Conservation (phyloP, 2,797 vertebrate species). For the Sternarchorhynchus goeldii region DNA sequence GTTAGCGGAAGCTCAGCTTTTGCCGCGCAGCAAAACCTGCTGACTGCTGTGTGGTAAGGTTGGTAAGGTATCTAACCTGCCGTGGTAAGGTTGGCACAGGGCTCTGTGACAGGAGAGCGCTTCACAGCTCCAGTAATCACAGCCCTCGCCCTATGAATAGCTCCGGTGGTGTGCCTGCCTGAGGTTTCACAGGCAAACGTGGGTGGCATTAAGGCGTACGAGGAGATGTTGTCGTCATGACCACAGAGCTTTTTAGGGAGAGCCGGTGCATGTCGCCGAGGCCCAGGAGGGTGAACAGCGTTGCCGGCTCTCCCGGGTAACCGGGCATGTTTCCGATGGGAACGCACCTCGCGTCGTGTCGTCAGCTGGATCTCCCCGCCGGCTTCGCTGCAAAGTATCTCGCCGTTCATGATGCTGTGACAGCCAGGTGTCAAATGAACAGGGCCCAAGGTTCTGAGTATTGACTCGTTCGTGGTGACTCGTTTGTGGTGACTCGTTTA, state of each 20-base stretch:
- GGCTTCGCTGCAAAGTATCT: background rate
- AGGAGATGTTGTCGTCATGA: slow-evolving; percentile 17
- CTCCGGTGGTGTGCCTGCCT: slow-evolving; percentile 17
- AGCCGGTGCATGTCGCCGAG: background rate
- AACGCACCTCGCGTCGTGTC: background rate
- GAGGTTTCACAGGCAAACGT: slow-evolving; percentile 18
- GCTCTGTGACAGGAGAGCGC: slow-evolving; percentile 21
- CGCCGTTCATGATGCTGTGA: slow-evolving; percentile 6
- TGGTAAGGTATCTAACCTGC: background rate
- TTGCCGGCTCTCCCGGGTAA: background rate
- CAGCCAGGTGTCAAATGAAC: background rate
- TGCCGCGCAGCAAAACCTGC: background rate
- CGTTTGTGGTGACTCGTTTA: background rate
- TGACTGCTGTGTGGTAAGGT: background rate
- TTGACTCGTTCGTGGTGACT: background rate
- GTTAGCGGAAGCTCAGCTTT: background rate
- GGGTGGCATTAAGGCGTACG: slow-evolving; percentile 38
- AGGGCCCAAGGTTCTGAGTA: slow-evolving; percentile 1
- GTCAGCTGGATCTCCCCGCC: background rate
- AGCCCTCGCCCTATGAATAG: slow-evolving; percentile 49
- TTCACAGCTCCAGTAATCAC: slow-evolving; percentile 53
- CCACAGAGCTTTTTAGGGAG: slow-evolving; percentile 23
- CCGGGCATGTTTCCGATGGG: background rate
- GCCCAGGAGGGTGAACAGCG: no score
- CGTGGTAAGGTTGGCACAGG: slow-evolving; percentile 29